These are phyloP conservation scores for Alexandromys fortis DNA, from an alignment of 2,113 vertebrate genomes.

Conservation along the genomic window DNA sequence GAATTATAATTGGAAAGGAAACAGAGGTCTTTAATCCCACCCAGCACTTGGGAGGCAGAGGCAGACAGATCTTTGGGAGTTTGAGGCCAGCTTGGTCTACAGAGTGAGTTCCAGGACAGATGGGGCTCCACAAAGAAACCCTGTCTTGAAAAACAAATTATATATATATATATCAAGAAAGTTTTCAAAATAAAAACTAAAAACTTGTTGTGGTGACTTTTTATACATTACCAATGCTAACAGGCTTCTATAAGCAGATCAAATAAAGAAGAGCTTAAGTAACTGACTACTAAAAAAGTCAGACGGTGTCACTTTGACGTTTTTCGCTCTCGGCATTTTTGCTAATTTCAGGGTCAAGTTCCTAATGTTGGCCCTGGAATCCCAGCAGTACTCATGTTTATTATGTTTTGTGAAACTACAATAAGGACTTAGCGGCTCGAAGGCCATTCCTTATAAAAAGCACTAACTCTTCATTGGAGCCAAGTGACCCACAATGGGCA, in stretches of 20 bases:
- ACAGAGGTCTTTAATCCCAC: background rate
- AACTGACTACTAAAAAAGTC: background rate
- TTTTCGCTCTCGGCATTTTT: background rate
- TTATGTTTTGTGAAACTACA: background rate
- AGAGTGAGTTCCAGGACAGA: background rate
- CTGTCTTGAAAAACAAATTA: background rate
- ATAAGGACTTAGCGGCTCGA: background rate
- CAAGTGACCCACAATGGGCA: background rate
- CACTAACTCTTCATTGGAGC: background rate
- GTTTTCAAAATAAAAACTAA: background rate
- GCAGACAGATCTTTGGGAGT: background rate
- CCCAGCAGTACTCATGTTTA: background rate
- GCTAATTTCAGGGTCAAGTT: background rate
- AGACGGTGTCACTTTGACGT: background rate
- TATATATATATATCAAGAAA: too few relatives aligned
- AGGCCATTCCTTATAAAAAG: background rate
- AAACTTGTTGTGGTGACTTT: background rate
- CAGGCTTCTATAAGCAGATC: background rate
- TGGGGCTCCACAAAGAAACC: background rate
- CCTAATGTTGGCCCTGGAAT: background rate
- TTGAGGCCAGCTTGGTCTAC: background rate
- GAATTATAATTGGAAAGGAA: background rate
- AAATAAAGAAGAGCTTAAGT: background rate
- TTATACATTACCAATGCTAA: background rate
- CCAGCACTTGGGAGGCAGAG: background rate